phyloP scores from a whole-genome alignment of 2,797 vertebrate species.

The Hippopotamyrus pictus region DNA sequence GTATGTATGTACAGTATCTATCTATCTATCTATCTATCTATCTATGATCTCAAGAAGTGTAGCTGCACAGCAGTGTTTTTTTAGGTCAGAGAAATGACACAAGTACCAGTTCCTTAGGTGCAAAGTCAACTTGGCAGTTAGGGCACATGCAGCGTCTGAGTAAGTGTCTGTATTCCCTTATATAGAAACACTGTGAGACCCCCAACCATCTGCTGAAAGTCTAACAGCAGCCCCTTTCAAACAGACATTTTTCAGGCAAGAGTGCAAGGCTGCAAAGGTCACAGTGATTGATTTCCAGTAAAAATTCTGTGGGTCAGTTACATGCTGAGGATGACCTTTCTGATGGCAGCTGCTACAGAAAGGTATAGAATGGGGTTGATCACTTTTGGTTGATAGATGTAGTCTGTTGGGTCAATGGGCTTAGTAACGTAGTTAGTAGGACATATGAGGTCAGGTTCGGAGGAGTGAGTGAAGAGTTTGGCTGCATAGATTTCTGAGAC shows the following conservation, averaged over 20 bases:
- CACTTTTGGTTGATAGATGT: not conserved
- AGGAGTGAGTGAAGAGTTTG: not conserved
- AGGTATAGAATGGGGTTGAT: not conserved
- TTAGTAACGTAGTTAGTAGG: not conserved
- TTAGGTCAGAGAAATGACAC: not conserved
- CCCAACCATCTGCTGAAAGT: not conserved
- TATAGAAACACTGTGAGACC: not conserved
- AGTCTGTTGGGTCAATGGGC: not conserved
- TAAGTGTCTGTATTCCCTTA: not conserved
- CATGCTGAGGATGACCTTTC: slow-evolving; percentile 20
- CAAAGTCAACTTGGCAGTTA: not conserved
- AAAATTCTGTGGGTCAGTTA: slow-evolving; percentile 38
- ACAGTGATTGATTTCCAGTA: slow-evolving; percentile 46
- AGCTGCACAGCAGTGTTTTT: not conserved
- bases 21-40: not conserved
- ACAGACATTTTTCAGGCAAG: not conserved
- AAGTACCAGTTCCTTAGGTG: not conserved
- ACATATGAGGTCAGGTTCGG: not conserved
- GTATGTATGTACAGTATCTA: not conserved
- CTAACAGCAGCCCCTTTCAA: not conserved
- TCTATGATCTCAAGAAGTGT: not conserved
- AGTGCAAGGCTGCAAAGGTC: slow-evolving; percentile 37
- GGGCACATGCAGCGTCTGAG: not conserved
- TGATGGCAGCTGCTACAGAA: not conserved
- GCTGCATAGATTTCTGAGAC: not conserved